Evolutionary conservation across 2,888 invertebrate species (phyloP), one percentile per base, ranked within the genome.

Genomic region (Erebia ligea): DNA sequence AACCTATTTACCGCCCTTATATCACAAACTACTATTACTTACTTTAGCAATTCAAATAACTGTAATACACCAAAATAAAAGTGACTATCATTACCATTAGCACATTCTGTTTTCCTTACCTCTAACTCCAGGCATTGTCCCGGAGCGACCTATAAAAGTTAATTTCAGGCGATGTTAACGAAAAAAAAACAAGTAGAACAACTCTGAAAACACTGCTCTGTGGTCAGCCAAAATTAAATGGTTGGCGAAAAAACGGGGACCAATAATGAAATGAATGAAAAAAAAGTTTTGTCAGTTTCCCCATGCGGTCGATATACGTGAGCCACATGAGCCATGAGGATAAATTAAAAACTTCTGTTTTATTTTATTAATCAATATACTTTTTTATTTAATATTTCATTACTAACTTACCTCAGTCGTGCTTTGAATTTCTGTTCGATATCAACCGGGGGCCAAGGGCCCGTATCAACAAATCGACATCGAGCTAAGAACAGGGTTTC

Each of bases 151-250:
- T 69, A 76, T 78, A 76, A 80, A 79, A 80, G 77, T 79, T 78
- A 79, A 80, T 78, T 75, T 73, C 65, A 63, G 63, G 68, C 75
- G 58, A 73, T 74, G 71, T 71, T 74, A 71, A 70, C 62, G 50
- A 5, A 48, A 68, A 73, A 73, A 76, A 76, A 76, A 72, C 70
- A 73, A 70, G 69, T 73, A 70, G 74, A 76, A 76, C 71, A 48
- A 48, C 62, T 48, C 21, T 74, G 76, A 73, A 78, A 76, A 80
- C 77, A 77, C 72, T 67, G 75, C 67, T 73, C 66, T 71, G 71
- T 71, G 73, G 71, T 72, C 69, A 71, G 76, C 73, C 76, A 76
- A 81, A 81, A 82, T 82, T 78, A 82, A 82, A 82, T 78, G 78
- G 77, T 71, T 74, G n/a, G 48, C 40, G 40, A 40, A 42, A 59